phyloP scores from a whole-genome alignment of 1,140 invertebrate genomes.

The Euschistus heros region DNA sequence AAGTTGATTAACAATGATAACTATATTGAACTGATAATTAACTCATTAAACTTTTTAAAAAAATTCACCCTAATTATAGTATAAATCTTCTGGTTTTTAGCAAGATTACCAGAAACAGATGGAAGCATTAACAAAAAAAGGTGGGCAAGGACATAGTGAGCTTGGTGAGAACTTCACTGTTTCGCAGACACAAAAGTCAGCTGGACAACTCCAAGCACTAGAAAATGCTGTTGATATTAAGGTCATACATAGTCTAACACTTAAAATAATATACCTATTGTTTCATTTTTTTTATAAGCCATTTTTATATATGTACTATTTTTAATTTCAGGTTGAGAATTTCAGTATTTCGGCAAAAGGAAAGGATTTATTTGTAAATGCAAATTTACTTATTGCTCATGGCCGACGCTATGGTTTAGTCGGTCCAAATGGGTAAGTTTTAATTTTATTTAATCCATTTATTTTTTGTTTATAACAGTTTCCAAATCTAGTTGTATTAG shows the following conservation, averaged over 20 bases:
- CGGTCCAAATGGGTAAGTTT: constrained; percentile 85
- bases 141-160: constrained; percentile 75
- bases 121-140: constrained; percentile 77
- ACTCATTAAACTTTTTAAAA: too few relatives aligned
- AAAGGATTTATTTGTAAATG: constrained; percentile 96
- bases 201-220: constrained; percentile 67
- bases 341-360: constrained; percentile 97
- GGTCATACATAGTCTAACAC: constrained; percentile 33
- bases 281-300: background rate
- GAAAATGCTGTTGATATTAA: constrained; percentile 97
- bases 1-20: too few relatives aligned
- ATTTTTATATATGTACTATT: background rate
- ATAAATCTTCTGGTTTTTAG: constrained; percentile 36
- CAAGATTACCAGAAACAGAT: constrained; percentile 86
- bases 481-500: too few relatives aligned
- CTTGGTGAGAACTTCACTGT: constrained; percentile 92
- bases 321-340: constrained; percentile 59
- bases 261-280: background rate
- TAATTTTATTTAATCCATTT: too few relatives aligned
- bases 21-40: too few relatives aligned
- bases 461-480: too few relatives aligned
- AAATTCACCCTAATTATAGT: too few relatives aligned
- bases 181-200: constrained; percentile 82
- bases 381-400: constrained; percentile 84
- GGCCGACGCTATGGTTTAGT: constrained; percentile 94